These are phyloP conservation scores for Riparia riparia DNA, from an alignment of 2,113 vertebrate species.

Conservation along the genomic window DNA sequence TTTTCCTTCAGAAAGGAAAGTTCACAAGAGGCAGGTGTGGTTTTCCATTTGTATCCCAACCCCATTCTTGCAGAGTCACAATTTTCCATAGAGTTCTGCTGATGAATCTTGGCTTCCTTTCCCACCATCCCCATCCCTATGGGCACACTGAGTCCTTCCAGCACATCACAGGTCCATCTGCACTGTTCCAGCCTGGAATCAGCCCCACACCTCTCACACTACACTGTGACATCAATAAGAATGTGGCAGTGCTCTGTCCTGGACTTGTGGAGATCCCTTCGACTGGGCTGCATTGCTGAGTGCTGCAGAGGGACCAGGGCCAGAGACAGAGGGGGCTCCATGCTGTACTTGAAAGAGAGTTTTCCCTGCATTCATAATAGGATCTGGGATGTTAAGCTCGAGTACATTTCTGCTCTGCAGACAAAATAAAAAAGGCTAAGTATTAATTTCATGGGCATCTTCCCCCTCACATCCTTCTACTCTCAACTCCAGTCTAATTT, in stretches of 20 bases:
- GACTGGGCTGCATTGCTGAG: not conserved
- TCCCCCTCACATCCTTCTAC: not conserved
- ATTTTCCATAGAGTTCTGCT: not conserved
- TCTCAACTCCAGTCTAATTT: not conserved
- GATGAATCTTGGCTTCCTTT: not conserved
- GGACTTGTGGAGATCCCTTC: not conserved
- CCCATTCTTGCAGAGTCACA: not conserved
- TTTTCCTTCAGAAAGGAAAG: not conserved
- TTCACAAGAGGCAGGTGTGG: not conserved
- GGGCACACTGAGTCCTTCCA: not conserved
- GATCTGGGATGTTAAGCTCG: not conserved
- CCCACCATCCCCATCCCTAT: rapidly evolving
- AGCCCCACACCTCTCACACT: not conserved
- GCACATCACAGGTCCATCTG: not conserved
- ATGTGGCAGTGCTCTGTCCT: not conserved
- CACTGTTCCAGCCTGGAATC: not conserved
- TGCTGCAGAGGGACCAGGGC: not conserved
- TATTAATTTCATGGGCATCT: not conserved
- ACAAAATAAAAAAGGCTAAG: not conserved
- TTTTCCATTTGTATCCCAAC: not conserved
- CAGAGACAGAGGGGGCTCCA: not conserved
- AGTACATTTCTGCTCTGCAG: not conserved
- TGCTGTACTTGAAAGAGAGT: not conserved
- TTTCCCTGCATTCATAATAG: not conserved
- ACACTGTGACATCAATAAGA: not conserved